A percentile compares a stretch with the other conserved stretches of the same genome.
These are phyloP conservation scores for Lepidocolaptes lacrymiger DNA, from an alignment of 2,797 vertebrate species.

Conservation along the genomic window DNA sequence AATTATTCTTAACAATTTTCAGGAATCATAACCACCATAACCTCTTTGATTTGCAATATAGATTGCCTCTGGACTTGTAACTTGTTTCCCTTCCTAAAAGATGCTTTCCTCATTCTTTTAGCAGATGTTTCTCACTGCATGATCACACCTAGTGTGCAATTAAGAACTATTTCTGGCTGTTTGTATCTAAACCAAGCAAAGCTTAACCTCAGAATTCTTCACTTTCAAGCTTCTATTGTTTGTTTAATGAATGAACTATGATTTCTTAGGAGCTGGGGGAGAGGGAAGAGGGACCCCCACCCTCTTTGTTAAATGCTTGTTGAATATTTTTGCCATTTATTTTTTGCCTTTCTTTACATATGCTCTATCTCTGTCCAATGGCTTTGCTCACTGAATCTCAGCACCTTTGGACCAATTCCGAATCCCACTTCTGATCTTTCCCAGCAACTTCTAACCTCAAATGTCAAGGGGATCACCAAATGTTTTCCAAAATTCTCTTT, in stretches of 20 bases:
- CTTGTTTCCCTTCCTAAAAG: background rate
- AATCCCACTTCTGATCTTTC: background rate
- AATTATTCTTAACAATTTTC: background rate
- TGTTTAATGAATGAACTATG: background rate
- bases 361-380: background rate
- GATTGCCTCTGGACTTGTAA: background rate
- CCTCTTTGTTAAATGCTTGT: background rate
- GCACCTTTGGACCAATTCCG: background rate
- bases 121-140: background rate
- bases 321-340: background rate
- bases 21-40: background rate
- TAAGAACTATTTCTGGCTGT: background rate
- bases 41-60: background rate
- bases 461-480: background rate
- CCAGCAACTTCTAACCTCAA: background rate
- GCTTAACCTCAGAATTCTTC: background rate
- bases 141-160: background rate
- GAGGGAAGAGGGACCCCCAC: rapidly evolving
- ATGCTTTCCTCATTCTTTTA: background rate
- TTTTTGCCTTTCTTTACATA: background rate
- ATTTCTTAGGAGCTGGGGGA: background rate
- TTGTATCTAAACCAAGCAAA: background rate
- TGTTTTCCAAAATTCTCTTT: background rate
- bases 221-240: background rate
- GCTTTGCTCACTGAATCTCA: background rate